phyloP scores from a whole-genome alignment of 2,797 vertebrate genomes.

The Prunella strophiata region DNA sequence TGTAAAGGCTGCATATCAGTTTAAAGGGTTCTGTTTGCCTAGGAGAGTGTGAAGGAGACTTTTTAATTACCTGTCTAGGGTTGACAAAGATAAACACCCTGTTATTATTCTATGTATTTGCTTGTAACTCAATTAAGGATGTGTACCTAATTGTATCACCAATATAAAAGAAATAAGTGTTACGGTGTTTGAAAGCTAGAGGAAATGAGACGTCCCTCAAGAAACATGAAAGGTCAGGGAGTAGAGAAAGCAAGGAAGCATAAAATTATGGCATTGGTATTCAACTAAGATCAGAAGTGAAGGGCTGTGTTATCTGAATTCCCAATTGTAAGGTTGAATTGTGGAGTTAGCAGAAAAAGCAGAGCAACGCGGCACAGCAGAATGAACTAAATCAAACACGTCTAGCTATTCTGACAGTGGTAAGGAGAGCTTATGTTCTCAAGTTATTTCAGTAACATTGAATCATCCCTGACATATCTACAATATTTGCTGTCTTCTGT shows the following conservation, averaged over 20 bases:
- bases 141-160: constrained; percentile 69
- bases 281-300: constrained; percentile 50
- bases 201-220: constrained; percentile 67
- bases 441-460: constrained; percentile 40
- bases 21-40: constrained; percentile 67
- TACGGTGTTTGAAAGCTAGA: constrained; percentile 56
- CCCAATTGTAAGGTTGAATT: constrained; percentile 44
- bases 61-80: constrained; percentile 72
- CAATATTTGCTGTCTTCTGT: constrained; percentile 21
- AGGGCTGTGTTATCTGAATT: constrained; percentile 59
- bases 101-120: constrained; percentile 70
- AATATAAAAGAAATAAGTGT: constrained; percentile 61
- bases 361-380: constrained; percentile 5
- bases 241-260: constrained; percentile 44
- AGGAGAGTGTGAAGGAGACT: constrained; percentile 68
- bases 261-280: constrained; percentile 65
- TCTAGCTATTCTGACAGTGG: constrained; percentile 30
- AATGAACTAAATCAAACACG: constrained; percentile 38
- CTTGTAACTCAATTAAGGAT: constrained; percentile 72
- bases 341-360: constrained; percentile 59
- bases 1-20: constrained; percentile 43
- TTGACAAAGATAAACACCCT: constrained; percentile 70
- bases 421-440: constrained; percentile 45
- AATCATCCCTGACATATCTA: constrained; percentile 26
- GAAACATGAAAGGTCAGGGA: constrained; percentile 62